Evolutionary conservation across 1,140 invertebrate genomes (phyloP).

Genomic region (Bombyx mandarina): DNA sequence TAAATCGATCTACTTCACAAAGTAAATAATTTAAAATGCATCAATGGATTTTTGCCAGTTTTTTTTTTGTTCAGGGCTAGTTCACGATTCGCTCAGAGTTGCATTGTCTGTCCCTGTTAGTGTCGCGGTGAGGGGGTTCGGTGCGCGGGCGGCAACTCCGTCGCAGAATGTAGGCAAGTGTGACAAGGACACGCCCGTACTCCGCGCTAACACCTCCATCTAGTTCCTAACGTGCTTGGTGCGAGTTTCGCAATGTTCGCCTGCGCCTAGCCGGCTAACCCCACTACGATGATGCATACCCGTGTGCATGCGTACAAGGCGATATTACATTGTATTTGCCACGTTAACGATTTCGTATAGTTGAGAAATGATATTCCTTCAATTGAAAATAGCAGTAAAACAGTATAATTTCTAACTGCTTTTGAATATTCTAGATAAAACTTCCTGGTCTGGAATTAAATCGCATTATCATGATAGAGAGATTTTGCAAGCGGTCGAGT

Average conservation of each 20-base stretch:
- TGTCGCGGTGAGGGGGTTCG: constrained; percentile 26
- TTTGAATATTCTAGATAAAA: constrained; percentile 13
- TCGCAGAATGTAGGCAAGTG: constrained; percentile 66
- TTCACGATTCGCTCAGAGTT: constrained; percentile 46
- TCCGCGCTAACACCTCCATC: constrained; percentile 64
- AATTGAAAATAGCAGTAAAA: constrained; percentile 5
- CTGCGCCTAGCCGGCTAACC: constrained; percentile 39
- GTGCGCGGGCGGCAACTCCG: constrained; percentile 36
- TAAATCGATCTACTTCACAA: constrained; percentile 5
- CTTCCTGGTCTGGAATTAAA: constrained; percentile 14
- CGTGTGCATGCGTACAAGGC: constrained; percentile 31
- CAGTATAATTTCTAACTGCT: not conserved
- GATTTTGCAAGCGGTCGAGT: constrained; percentile 34
- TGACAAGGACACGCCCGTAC: constrained; percentile 70
- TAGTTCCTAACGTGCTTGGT: constrained; percentile 64
- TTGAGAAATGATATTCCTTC: constrained; percentile 10
- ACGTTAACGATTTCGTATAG: not conserved
- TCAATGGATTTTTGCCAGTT: constrained; percentile 13
- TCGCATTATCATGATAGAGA: constrained; percentile 31
- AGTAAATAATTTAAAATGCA: not conserved
- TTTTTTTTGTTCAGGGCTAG: constrained; percentile 47
- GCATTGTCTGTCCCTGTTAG: constrained; percentile 57
- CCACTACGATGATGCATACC: constrained; percentile 42
- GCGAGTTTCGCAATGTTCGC: constrained; percentile 58
- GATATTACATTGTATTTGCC: constrained; percentile 7